These are phyloP conservation scores for Chondrilla cf. caribensis DNA, from an alignment of 37 sponge, comb jelly and placozoan genomes.

Conservation along the genomic window DNA sequence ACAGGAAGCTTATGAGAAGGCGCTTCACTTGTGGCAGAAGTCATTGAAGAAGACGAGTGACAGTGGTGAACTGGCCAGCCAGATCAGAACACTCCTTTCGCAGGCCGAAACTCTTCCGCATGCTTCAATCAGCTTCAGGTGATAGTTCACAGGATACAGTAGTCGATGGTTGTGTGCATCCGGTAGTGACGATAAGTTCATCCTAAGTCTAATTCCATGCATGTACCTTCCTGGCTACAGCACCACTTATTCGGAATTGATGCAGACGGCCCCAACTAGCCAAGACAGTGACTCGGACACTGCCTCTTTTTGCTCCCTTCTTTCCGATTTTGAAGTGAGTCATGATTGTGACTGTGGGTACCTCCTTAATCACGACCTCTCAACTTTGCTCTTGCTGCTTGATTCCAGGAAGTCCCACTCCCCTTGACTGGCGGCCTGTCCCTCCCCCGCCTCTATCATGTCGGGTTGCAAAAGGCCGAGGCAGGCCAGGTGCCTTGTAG, in stretches of 20 bases:
- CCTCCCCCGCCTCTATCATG: constrained; percentile 4
- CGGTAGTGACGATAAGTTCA: too few relatives aligned
- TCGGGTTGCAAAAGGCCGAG: background rate
- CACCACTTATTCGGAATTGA: background rate
- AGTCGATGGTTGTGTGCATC: too few relatives aligned
- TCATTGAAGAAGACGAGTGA: background rate
- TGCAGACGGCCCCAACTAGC: background rate
- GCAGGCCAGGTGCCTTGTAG: constrained; percentile 28
- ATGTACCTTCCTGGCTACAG: too few relatives aligned
- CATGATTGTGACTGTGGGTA: background rate
- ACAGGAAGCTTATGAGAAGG: constrained; percentile 13
- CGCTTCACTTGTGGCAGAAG: background rate
- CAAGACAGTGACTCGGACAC: constrained; percentile 1
- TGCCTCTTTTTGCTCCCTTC: background rate
- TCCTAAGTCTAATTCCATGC: too few relatives aligned
- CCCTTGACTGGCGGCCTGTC: background rate
- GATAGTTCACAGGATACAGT: background rate
- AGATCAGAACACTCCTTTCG: background rate
- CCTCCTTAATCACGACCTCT: background rate
- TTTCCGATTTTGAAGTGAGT: constrained; percentile 15
- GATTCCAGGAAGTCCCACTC: background rate
- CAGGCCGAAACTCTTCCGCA: background rate
- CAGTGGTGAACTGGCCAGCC: background rate
- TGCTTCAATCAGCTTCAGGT: background rate
- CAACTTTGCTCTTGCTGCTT: background rate